Evolutionary conservation across 2,797 vertebrate genomes (phyloP).

Genomic region (Vipera latastei): DNA sequence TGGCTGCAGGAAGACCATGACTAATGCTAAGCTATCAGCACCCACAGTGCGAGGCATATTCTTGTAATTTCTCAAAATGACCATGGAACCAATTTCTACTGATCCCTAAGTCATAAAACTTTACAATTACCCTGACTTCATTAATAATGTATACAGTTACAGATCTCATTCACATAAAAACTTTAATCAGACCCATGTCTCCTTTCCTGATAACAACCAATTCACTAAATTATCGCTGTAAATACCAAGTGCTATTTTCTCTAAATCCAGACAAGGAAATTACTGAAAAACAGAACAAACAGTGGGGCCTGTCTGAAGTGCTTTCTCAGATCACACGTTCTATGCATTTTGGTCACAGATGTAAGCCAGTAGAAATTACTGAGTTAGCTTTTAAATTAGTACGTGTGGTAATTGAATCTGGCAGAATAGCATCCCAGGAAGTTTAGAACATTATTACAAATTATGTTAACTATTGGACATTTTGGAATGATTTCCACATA

Average conservation of each 20-base stretch:
- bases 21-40: constrained; percentile 85
- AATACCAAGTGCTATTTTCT: constrained; percentile 74
- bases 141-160: constrained; percentile 88
- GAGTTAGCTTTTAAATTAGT: background rate
- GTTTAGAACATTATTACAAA: background rate
- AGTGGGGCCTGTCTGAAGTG: constrained; percentile 54
- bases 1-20: constrained; percentile 82
- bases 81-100: constrained; percentile 90
- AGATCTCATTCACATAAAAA: constrained; percentile 80
- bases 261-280: constrained; percentile 65
- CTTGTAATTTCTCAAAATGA: constrained; percentile 93
- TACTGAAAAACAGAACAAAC: constrained; percentile 56
- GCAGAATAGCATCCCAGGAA: background rate
- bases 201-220: constrained; percentile 76
- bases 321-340: constrained; percentile 43
- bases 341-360: constrained; percentile 42
- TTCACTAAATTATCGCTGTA: constrained; percentile 77
- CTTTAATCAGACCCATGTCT: constrained; percentile 85
- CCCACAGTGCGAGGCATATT: constrained; percentile 80
- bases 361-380: constrained; percentile 27
- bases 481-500: background rate
- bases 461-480: background rate
- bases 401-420: background rate
- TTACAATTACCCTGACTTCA: constrained; percentile 89
- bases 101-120: constrained; percentile 89